Evolutionary conservation across 2,888 invertebrate species (phyloP).

Genomic region (Zygothrica quintamaculata): DNA sequence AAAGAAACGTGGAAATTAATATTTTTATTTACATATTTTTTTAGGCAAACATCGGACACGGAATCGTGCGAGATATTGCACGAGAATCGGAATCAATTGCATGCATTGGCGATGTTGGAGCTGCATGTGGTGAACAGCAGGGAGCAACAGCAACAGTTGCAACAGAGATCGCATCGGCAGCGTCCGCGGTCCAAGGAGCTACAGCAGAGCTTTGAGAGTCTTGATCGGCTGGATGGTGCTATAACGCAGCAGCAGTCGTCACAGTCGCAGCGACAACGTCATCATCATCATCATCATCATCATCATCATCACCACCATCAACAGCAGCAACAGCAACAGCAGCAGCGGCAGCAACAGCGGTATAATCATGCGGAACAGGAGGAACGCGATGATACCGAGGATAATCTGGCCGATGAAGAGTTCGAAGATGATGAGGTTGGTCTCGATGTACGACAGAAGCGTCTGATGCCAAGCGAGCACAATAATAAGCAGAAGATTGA

Average conservation of each 20-base stretch:
- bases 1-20: neutral
- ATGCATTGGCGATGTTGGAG: conserved; percentile 76
- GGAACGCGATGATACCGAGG: conserved; percentile 84
- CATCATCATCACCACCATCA: too few species aligned
- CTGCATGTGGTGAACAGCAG: conserved; percentile 63
- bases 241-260: conserved; percentile 40
- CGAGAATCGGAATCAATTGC: conserved; percentile 82
- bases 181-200: conserved; percentile 83
- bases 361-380: conserved; percentile 75
- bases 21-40: conserved; percentile 15
- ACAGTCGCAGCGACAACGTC: conserved; percentile 57
- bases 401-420: conserved; percentile 84
- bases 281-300: conserved; percentile 69
- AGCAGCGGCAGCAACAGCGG: conserved; percentile 65
- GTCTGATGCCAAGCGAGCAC: conserved; percentile 45
- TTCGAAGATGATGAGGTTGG: conserved; percentile 84
- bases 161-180: conserved; percentile 81
- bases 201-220: conserved; percentile 83
- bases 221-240: conserved; percentile 79
- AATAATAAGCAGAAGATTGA: conserved; percentile 35
- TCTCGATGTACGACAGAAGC: conserved; percentile 82
- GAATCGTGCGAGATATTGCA: conserved; percentile 84
- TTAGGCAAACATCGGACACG: conserved; percentile 84
- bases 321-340: conserved; percentile 64
- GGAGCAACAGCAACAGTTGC: conserved; percentile 77